phyloP scores from a whole-genome alignment of 2,888 invertebrate species.

The Desoria tigrina region DNA sequence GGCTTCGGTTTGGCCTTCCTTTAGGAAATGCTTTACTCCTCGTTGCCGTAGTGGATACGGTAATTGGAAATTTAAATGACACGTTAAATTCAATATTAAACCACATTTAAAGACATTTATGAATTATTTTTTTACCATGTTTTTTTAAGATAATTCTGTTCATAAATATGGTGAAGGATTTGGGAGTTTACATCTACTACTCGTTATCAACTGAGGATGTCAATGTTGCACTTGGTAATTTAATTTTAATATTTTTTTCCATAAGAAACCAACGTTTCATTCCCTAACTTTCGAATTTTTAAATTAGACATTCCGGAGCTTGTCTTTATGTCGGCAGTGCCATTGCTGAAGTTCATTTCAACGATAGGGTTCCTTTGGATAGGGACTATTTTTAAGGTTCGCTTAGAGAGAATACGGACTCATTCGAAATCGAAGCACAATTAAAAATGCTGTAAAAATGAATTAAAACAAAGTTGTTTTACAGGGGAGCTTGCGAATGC shows the following conservation, averaged over 20 bases:
- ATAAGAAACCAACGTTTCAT: too few species aligned
- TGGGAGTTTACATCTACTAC: neutral
- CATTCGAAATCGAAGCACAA: neutral
- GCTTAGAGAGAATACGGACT: neutral
- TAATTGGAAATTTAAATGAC: conserved; percentile 9
- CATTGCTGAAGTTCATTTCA: neutral
- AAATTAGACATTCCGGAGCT: neutral
- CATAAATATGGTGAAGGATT: neutral
- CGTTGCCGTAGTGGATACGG: conserved; percentile 35
- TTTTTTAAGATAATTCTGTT: neutral
- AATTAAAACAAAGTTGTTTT: neutral
- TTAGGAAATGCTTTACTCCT: conserved; percentile 37
- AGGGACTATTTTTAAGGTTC: conserved; percentile 9
- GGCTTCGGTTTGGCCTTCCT: conserved; percentile 39
- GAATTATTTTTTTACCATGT: too few species aligned
- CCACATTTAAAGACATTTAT: neutral
- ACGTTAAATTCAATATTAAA: neutral
- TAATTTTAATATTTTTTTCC: too few species aligned
- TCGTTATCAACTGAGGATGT: neutral
- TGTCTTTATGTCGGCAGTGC: neutral
- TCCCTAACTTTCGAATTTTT: too few species aligned
- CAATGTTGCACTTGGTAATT: too few species aligned
- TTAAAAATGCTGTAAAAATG: neutral
- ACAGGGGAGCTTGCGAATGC: conserved; percentile 18
- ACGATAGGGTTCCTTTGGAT: conserved; percentile 11